phyloP scores from a whole-genome alignment of 2,888 invertebrate genomes.

The Thecophora atra region DNA sequence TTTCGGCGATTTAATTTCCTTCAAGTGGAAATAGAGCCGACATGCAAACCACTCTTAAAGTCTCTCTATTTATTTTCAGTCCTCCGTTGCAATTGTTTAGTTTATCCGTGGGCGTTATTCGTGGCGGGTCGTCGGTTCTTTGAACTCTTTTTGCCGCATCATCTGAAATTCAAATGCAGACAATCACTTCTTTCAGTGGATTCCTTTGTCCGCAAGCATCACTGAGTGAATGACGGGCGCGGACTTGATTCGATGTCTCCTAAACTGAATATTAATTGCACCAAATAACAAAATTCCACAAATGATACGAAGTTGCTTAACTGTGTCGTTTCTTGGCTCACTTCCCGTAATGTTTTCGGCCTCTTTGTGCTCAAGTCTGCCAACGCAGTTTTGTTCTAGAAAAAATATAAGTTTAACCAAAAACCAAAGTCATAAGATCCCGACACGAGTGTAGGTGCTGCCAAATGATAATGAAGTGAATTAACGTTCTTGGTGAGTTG shows the following conservation, averaged over 20 bases:
- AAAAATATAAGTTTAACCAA: neutral
- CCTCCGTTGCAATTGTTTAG: slow-evolving; percentile 21
- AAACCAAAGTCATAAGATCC: neutral
- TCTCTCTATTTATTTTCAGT: neutral
- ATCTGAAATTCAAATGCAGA: neutral
- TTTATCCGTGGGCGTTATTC: slow-evolving; percentile 18
- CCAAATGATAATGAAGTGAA: slow-evolving; percentile 29
- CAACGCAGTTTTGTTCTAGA: neutral
- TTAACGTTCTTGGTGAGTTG: slow-evolving; percentile 10
- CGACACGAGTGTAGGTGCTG: slow-evolving; percentile 22
- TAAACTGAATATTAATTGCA: slow-evolving; percentile 1
- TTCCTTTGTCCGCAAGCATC: neutral
- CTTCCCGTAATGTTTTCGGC: neutral
- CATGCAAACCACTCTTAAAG: neutral
- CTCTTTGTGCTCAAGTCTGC: neutral
- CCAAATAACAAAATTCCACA: neutral
- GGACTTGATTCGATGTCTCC: slow-evolving; percentile 1
- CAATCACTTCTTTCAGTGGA: neutral
- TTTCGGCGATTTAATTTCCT: neutral
- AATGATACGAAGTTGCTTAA: neutral
- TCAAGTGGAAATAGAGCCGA: neutral
- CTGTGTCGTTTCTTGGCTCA: neutral
- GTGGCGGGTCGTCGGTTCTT: neutral
- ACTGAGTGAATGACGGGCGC: neutral
- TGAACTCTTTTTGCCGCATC: slow-evolving; percentile 5